Evolutionary conservation across 2,113 vertebrate genomes (phyloP).

Genomic region (Sialia sialis): DNA sequence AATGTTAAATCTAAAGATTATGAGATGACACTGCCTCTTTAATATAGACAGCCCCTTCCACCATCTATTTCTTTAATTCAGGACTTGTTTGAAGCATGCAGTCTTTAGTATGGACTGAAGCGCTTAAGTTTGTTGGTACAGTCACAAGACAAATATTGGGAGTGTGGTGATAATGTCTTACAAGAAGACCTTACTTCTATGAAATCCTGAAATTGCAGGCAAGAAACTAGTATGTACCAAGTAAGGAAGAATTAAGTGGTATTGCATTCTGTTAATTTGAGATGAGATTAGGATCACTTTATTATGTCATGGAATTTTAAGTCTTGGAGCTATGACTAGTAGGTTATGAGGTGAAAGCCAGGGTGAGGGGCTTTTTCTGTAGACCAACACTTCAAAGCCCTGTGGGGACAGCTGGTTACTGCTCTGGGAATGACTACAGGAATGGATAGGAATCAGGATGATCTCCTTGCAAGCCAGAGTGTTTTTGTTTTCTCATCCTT

Average conservation of each 20-base stretch:
- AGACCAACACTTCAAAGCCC: not conserved
- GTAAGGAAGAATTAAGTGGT: not conserved
- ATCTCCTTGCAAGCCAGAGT: not conserved
- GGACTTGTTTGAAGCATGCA: not conserved
- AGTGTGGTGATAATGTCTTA: not conserved
- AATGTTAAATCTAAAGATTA: not conserved
- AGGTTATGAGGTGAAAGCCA: not conserved
- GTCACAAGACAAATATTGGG: not conserved
- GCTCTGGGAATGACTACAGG: fast-evolving
- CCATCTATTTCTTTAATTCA: not conserved
- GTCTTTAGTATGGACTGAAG: not conserved
- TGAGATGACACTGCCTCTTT: not conserved
- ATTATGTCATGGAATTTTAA: not conserved
- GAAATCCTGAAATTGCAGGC: not conserved
- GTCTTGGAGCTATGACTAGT: not conserved
- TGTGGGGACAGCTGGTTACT: not conserved
- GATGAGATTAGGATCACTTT: not conserved
- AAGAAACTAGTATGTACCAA: not conserved
- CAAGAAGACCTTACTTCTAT: not conserved
- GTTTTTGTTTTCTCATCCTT: not conserved
- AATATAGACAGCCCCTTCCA: not conserved
- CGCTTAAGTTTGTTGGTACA: not conserved
- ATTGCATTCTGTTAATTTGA: not conserved
- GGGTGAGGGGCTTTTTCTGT: not conserved
- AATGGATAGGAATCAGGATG: fast-evolving